Evolutionary conservation across 2,113 vertebrate species (phyloP).

Genomic region (Pan paniscus): DNA sequence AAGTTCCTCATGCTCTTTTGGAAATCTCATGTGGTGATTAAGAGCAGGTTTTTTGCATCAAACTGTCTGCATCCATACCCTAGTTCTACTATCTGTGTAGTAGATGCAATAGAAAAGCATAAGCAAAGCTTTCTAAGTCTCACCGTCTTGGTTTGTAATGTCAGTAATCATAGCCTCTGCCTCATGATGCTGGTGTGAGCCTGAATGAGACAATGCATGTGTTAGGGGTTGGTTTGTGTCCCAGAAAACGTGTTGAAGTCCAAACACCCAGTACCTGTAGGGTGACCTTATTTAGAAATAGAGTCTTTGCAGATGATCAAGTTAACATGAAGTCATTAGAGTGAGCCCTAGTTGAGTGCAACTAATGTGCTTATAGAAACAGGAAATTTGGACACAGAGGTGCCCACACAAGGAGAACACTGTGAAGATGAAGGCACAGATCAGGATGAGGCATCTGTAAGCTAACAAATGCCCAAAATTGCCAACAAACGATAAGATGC

Average conservation of each 20-base stretch:
- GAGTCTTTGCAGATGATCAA: not conserved
- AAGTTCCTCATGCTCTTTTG: not conserved
- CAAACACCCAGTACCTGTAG: not conserved
- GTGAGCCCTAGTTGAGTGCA: not conserved
- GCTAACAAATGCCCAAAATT: not conserved
- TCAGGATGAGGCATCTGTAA: accelerated
- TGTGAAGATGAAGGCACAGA: not conserved
- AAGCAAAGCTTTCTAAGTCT: not conserved
- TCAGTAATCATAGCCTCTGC: not conserved
- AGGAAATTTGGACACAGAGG: not conserved
- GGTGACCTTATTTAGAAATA: not conserved
- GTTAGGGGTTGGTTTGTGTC: not conserved
- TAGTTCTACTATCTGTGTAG: not conserved
- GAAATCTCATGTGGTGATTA: not conserved
- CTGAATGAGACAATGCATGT: not conserved
- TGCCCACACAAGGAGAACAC: not conserved
- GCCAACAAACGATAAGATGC: not conserved
- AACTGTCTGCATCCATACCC: not conserved
- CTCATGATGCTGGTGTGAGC: not conserved
- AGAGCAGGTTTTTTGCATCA: not conserved
- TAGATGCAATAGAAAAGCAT: not conserved
- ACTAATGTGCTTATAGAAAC: not conserved
- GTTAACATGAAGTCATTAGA: not conserved
- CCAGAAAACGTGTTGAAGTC: not conserved
- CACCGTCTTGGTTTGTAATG: not conserved